phyloP scores from a whole-genome alignment of 2,113 vertebrate species.

The Scophthalmus maximus region DNA sequence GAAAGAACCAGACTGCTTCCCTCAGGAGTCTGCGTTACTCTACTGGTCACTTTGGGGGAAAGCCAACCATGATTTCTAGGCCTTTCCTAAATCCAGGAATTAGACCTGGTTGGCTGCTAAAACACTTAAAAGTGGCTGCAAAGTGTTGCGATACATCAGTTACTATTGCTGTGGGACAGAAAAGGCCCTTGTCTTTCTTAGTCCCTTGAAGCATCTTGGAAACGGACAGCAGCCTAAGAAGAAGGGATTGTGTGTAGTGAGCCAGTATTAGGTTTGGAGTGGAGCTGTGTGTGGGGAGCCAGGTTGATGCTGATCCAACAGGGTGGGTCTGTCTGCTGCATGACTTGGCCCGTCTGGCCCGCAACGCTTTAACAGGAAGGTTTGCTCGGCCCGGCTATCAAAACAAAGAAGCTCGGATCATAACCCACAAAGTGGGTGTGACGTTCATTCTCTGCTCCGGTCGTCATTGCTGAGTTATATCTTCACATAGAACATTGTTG shows the following conservation, averaged over 20 bases:
- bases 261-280: conserved; percentile 69
- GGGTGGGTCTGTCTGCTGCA: conserved; percentile 76
- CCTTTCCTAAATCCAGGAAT: conserved; percentile 39
- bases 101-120: conserved; percentile 46
- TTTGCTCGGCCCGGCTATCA: background rate
- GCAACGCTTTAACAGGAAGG: background rate
- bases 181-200: conserved; percentile 39
- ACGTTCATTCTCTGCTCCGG: background rate
- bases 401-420: background rate
- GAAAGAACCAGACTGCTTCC: conserved; percentile 44
- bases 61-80: conserved; percentile 46
- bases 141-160: conserved; percentile 43
- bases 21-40: conserved; percentile 48
- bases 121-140: conserved; percentile 50
- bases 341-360: conserved; percentile 62
- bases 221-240: conserved; percentile 42
- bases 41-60: conserved; percentile 29
- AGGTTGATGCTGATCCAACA: conserved; percentile 70
- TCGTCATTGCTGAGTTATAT: background rate
- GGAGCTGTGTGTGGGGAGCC: conserved; percentile 50
- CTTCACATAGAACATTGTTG: background rate
- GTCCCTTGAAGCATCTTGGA: conserved; percentile 56
- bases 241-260: conserved; percentile 53
- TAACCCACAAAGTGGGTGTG: background rate
- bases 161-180: conserved; percentile 29